Base-by-base conservation (phyloP, 2,888 invertebrate genomes). In the Pycnomerus fuliginosus region DNA sequence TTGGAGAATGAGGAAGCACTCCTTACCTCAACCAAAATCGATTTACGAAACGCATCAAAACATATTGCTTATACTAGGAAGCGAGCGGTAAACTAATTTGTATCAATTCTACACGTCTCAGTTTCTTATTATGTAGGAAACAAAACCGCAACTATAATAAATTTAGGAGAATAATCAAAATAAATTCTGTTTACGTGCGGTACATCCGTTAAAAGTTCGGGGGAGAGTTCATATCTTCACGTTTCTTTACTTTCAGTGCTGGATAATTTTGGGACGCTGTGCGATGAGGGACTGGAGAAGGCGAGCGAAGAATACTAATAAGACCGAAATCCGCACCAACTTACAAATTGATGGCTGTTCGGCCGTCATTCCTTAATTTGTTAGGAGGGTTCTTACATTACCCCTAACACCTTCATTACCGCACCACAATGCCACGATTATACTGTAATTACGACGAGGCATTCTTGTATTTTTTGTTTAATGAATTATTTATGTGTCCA, bases 101-200 rank as follows among this genome's bases (percentile, higher is more conserved):
- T 43, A 43, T 36, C 42, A 43, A 31, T 43, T 43, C 32, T 2
- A 14, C 2, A 7, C 1, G 12, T 14, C 29, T 24, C 36, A 43
- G 36, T 36, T 43, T 36, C 31, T 36, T 12, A 31, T 43, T 43
- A 43, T 43, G 13, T 12, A 16, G 13, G 15, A 30, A 43, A 25
- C 23, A 34, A 28, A 34, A 29, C 34, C 29, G 20, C 36, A 43
- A 43, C 42, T 43, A 31, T 43, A 43, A 35, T 43, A 43, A 43
- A 43, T 43, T 35, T 43, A 36, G 30, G 42, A 27, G 32, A 43
- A 36, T 44, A 44, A 44, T 44, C 44, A 44, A 44, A 44, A 44
- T 38, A 37, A 44, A 44, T 28, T 37, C 31, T 37, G 33, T 31
- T 44, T 44, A 44, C 44, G 44, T 44, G 44, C 37, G 20, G 22